A percentile compares a stretch with the other conserved stretches of the same genome.
Conservation (phyloP, 1,140 invertebrate species). For the Psilanteris sp. region DNA sequence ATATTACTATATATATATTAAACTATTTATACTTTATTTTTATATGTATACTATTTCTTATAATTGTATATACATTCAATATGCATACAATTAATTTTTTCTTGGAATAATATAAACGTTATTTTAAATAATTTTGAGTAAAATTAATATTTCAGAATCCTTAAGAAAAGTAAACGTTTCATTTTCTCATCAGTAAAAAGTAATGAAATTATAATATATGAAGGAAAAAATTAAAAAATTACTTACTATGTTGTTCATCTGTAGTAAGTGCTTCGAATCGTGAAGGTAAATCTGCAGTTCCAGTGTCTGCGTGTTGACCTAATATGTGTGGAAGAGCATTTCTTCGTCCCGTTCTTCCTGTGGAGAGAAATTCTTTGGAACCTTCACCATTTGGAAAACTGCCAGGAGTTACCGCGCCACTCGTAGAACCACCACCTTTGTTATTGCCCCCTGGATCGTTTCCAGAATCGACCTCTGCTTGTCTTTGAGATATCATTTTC, state of each 20-base stretch:
- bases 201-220: too few species aligned
- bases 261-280: constrained; percentile 84
- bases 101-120: too few species aligned
- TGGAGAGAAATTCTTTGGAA: constrained; percentile 86
- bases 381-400: constrained; percentile 71
- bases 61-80: too few species aligned
- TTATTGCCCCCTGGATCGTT: constrained; percentile 62
- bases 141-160: too few species aligned
- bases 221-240: too few species aligned
- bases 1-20: too few species aligned
- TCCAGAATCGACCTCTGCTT: constrained; percentile 66
- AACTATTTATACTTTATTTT: too few species aligned
- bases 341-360: constrained; percentile 87
- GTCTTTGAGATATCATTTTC: constrained; percentile 75
- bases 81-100: too few species aligned
- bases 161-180: too few species aligned
- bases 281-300: constrained; percentile 85
- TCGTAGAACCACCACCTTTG: constrained; percentile 33
- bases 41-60: too few species aligned
- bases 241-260: constrained; percentile 64
- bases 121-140: too few species aligned
- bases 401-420: constrained; percentile 69
- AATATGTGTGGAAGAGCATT: constrained; percentile 90
- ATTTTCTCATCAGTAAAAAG: too few species aligned
- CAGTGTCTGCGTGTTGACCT: constrained; percentile 83